A percentile compares a stretch with the other conserved stretches of the same genome.
Conservation (phyloP, 2,888 invertebrate genomes). For the Patella ulyssiponensis region DNA sequence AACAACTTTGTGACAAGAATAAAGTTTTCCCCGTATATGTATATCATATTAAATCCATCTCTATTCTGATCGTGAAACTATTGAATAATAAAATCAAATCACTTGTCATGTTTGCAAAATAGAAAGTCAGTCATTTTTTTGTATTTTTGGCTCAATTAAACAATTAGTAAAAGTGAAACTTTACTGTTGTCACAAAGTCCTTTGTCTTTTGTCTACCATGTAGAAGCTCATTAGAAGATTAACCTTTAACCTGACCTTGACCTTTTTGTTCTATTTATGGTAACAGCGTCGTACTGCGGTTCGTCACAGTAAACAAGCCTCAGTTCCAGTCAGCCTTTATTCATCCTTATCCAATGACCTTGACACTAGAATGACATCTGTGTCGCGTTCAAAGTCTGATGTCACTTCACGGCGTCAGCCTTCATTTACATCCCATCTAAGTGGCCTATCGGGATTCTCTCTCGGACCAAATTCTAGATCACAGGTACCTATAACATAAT, state of each 20-base stretch:
- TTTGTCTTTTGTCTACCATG: too few relatives aligned
- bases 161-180: too few relatives aligned
- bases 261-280: constrained; percentile 26
- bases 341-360: constrained; percentile 39
- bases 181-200: too few relatives aligned
- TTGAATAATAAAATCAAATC: too few relatives aligned
- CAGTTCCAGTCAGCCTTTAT: constrained; percentile 57
- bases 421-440: not conserved
- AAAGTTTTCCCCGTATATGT: too few relatives aligned
- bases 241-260: constrained; percentile 9
- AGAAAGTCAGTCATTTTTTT: too few relatives aligned
- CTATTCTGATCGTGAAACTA: too few relatives aligned
- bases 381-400: constrained; percentile 57
- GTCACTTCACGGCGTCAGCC: constrained; percentile 43
- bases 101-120: too few relatives aligned
- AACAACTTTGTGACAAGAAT: too few relatives aligned
- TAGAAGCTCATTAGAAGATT: not conserved
- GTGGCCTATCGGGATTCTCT: not conserved
- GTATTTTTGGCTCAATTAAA: too few relatives aligned
- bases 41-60: too few relatives aligned
- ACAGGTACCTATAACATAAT: not conserved
- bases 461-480: not conserved
- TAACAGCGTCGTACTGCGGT: constrained; percentile 46
- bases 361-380: constrained; percentile 35
- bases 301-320: constrained; percentile 60